Percentiles rank a stretch among this genome's conserved stretches.
Conservation (phyloP, 2,113 vertebrate genomes). For the Hippopotamus amphibius region DNA sequence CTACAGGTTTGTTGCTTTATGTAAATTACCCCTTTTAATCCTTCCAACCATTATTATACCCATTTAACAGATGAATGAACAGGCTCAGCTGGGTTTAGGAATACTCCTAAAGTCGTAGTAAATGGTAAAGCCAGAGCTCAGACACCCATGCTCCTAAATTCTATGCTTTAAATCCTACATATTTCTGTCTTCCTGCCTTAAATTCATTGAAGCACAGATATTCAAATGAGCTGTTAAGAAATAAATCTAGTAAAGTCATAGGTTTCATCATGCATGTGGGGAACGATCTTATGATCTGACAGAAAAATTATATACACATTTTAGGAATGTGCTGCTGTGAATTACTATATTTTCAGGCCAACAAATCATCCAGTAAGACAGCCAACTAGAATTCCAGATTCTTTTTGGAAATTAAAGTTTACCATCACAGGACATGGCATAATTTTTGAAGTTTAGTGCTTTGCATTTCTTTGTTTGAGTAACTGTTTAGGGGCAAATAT, state of each 20-base stretch:
- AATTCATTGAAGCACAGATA: background rate
- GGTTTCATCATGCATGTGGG: background rate
- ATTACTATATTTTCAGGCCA: background rate
- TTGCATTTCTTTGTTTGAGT: background rate
- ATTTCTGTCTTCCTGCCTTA: background rate
- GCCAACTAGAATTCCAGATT: background rate
- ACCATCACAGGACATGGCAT: background rate
- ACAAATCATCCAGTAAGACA: background rate
- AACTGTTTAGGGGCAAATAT: background rate
- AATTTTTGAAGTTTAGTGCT: background rate
- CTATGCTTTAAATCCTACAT: background rate
- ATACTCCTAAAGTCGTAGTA: background rate
- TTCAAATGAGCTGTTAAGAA: background rate
- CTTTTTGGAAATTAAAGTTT: background rate
- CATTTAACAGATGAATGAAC: background rate
- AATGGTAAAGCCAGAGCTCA: background rate
- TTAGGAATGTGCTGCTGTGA: background rate
- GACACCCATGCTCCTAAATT: background rate
- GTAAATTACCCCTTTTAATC: background rate
- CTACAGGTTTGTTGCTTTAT: background rate
- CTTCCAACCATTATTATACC: background rate
- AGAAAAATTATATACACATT: background rate
- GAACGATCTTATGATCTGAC: background rate
- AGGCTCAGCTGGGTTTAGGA: background rate
- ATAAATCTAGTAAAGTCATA: background rate